A percentile compares a stretch with the other conserved stretches of the same genome.
Evolutionary conservation across 2,113 vertebrate genomes (phyloP).

Genomic region (Gavia stellata): DNA sequence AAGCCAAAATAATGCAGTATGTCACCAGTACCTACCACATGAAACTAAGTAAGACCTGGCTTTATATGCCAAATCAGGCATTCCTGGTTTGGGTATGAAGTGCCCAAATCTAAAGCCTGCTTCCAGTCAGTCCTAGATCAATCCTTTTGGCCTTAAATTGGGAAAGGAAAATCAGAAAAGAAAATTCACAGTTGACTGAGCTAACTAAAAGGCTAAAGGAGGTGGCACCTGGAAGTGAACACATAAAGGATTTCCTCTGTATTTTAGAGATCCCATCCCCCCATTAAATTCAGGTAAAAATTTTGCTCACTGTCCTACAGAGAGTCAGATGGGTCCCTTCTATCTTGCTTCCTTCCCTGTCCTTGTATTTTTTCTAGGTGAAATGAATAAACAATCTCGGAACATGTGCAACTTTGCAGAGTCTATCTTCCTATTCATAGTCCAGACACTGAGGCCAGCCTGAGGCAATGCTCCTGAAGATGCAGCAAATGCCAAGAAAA

Average conservation of each 20-base stretch:
- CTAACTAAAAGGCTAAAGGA: background rate
- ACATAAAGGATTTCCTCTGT: background rate
- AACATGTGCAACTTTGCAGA: background rate
- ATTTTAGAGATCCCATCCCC: background rate
- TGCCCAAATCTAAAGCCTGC: background rate
- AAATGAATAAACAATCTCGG: background rate
- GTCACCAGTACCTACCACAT: background rate
- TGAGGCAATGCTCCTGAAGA: slow-evolving; percentile 19
- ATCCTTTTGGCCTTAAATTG: background rate
- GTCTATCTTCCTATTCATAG: background rate
- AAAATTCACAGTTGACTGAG: background rate
- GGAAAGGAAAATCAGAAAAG: background rate
- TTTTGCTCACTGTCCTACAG: background rate
- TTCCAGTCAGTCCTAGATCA: background rate
- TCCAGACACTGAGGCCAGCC: slow-evolving; percentile 1
- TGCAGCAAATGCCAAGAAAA: slow-evolving; percentile 46
- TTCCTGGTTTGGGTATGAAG: background rate
- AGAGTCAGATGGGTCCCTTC: background rate
- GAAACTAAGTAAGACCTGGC: background rate
- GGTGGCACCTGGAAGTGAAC: background rate
- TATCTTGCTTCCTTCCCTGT: background rate
- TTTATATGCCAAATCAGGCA: background rate
- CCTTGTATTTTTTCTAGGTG: background rate
- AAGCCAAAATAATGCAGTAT: background rate
- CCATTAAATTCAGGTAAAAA: background rate